Evolutionary conservation across 2,797 vertebrate genomes (phyloP).

Genomic region (Phrynocephalus guinanensis): DNA sequence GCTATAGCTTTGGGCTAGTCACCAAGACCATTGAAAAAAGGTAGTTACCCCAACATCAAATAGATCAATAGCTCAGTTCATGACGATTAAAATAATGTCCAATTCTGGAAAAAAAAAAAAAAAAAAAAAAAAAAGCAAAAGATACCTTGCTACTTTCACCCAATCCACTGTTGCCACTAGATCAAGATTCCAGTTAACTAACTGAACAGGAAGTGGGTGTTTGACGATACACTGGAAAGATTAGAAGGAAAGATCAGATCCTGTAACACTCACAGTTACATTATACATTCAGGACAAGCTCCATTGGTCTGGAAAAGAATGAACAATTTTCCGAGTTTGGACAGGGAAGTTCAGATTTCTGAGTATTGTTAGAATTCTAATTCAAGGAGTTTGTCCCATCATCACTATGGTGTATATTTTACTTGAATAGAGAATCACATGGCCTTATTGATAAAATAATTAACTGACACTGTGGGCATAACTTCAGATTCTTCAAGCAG

Average conservation of each 20-base stretch:
- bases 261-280: neutral
- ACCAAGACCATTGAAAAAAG: neutral
- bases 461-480: conserved; percentile 28
- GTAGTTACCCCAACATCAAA: neutral
- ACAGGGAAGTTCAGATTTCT: neutral
- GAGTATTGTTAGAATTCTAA: neutral
- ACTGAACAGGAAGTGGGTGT: neutral
- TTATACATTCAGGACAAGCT: neutral
- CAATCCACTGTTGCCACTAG: neutral
- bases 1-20: neutral
- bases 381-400: neutral
- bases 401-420: neutral
- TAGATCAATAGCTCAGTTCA: neutral
- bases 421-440: neutral
- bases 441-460: neutral
- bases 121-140: neutral
- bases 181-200: neutral
- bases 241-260: neutral
- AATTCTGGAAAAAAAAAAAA: neutral
- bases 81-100: neutral
- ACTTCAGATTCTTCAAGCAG: conserved; percentile 30
- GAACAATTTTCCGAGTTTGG: neutral
- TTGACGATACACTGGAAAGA: neutral
- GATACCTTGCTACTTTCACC: neutral
- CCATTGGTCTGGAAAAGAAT: neutral